Percentiles rank a stretch among this genome's conserved stretches.
Evolutionary conservation across 2,113 vertebrate genomes (phyloP).

Genomic region (Lepus europaeus): DNA sequence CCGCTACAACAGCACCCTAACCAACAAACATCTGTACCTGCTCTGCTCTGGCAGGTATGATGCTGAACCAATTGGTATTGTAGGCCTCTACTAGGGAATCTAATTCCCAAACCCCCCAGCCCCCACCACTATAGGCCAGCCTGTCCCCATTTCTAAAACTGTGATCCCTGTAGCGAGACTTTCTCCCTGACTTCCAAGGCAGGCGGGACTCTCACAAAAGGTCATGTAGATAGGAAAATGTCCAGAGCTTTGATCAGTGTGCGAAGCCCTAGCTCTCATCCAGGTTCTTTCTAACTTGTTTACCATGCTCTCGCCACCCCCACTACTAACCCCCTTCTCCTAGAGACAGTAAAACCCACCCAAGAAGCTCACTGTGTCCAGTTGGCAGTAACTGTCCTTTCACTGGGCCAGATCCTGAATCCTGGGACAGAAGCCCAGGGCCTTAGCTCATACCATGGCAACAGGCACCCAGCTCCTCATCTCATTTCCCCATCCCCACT

Average conservation of each 20-base stretch:
- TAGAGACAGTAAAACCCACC: slow-evolving; percentile 71
- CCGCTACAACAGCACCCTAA: slow-evolving; percentile 24
- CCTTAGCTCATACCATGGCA: slow-evolving; percentile 64
- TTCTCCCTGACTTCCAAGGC: background rate
- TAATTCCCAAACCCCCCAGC: background rate
- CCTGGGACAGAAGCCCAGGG: slow-evolving; percentile 73
- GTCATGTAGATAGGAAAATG: background rate
- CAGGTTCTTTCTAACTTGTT: slow-evolving; percentile 55
- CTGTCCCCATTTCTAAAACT: background rate
- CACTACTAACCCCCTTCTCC: background rate
- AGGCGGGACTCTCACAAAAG: background rate
- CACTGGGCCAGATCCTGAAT: slow-evolving; percentile 71
- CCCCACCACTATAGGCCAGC: background rate
- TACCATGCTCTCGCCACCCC: background rate
- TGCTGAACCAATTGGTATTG: slow-evolving; percentile 64
- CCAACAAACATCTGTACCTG: slow-evolving; percentile 66
- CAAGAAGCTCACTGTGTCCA: slow-evolving; percentile 76
- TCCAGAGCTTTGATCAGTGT: background rate
- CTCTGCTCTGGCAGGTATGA: slow-evolving; percentile 73
- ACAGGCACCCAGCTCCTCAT: slow-evolving; percentile 33
- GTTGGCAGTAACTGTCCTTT: slow-evolving; percentile 64
- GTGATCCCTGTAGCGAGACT: background rate
- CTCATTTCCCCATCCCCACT: background rate
- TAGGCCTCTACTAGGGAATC: slow-evolving; percentile 44
- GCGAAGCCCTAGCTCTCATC: background rate